Conservation (phyloP, 2,113 vertebrate genomes). For the Anthoscopus minutus region DNA sequence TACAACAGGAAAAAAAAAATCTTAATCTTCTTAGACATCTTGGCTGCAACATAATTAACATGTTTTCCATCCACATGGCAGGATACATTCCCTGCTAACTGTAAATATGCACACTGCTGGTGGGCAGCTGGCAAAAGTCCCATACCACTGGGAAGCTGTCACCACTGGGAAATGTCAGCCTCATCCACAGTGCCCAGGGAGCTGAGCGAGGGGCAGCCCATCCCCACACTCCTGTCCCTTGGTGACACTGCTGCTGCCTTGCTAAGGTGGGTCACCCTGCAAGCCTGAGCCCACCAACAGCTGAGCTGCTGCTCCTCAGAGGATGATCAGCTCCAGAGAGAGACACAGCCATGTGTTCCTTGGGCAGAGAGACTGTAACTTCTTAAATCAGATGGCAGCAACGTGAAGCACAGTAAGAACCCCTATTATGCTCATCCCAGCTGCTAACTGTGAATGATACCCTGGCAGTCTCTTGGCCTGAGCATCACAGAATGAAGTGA, state of each 20-base stretch:
- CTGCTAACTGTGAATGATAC: background rate
- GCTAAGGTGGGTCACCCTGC: background rate
- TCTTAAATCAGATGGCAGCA: background rate
- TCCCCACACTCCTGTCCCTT: background rate
- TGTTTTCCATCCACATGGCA: slow-evolving; percentile 1
- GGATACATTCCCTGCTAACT: background rate
- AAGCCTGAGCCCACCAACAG: background rate
- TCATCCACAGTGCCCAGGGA: background rate
- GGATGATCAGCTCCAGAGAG: background rate
- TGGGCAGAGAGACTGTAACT: background rate
- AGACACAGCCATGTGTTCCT: fast-evolving
- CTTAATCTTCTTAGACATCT: slow-evolving; percentile 32
- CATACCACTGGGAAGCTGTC: background rate
- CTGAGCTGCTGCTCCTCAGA: background rate
- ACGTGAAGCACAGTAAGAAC: background rate
- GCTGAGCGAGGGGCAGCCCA: fast-evolving
- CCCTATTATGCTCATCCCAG: background rate
- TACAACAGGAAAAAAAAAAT: background rate
- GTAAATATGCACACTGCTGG: background rate
- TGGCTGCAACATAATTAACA: slow-evolving; percentile 24
- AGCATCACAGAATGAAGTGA: fast-evolving
- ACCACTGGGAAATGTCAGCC: background rate
- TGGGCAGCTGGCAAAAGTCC: background rate
- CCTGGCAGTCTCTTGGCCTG: background rate
- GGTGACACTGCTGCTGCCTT: background rate